Evolutionary conservation across 2,888 invertebrate genomes (phyloP), one percentile per base, ranked within the genome.

Genomic region (Crocallis elinguaria): DNA sequence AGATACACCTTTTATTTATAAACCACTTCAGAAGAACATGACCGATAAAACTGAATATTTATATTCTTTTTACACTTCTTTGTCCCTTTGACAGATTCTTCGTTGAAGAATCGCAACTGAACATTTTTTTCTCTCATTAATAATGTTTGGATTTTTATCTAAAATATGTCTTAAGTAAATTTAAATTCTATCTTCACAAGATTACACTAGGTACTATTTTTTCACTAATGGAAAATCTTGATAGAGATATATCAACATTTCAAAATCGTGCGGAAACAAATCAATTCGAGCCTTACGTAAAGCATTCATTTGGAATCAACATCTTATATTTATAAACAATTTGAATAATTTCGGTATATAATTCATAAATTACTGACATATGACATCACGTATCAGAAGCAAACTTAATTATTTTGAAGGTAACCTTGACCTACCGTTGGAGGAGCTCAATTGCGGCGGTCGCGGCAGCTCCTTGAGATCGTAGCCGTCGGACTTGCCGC

Each of bases 391-490:
- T 16, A 50, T 36, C 27, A 23, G 41, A 43, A 3, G 25, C 36
- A 44, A 44, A 41, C 29, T 41, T 52, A 60, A 48, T 57, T 60
- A 61, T 45, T 42, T 21, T 4, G 30, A 23, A 37, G 23, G 53
- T 61, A 56, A 29, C 75, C 72, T 73, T 75, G 73, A 82, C 85
- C 72, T 83, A 88, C 86, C 82, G 57, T 72, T 77, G n/a, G 82
- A 77, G 41, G 58, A 57, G 49, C 79, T 81, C 61, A 82, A 68
- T 43, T 67, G 72, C 4, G 86, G 88, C 23, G 89, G 90, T 49
- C 87, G 75, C 14, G 90, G 90, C 48, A 90, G 57, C 49, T 86
- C 86, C 64, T 75, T 83, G 14, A 88, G 70, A 62, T 89, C 88
- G 43, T 88, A 86, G 0, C 86, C 84, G 35, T 82, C 82, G 0